phyloP scores from a whole-genome alignment of 2,797 vertebrate genomes.

The Pseudochirops cupreus region DNA sequence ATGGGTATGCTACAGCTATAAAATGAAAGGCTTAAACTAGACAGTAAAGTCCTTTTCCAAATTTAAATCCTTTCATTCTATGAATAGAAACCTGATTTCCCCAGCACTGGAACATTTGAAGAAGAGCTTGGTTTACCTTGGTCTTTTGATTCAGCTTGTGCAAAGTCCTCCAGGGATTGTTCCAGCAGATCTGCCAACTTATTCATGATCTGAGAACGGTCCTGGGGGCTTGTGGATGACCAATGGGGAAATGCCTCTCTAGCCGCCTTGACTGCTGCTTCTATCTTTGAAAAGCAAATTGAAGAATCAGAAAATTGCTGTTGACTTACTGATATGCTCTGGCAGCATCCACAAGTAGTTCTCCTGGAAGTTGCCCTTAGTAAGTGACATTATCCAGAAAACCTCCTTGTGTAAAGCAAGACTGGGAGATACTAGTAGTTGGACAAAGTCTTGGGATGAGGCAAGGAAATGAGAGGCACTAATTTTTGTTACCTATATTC shows the following conservation, averaged over 20 bases:
- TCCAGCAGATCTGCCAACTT: slow-evolving; percentile 95
- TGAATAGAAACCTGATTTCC: neutral
- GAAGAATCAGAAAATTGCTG: neutral
- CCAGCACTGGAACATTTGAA: neutral
- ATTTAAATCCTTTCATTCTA: neutral
- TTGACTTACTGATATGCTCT: neutral
- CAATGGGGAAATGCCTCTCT: slow-evolving; percentile 92
- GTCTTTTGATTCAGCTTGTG: slow-evolving; percentile 95
- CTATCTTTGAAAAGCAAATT: slow-evolving; percentile 86
- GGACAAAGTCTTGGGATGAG: neutral
- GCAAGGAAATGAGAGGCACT: neutral
- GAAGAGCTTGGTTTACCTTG: slow-evolving; percentile 88
- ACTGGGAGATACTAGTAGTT: neutral
- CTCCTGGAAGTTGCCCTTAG: neutral
- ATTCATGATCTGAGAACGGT: slow-evolving; percentile 90
- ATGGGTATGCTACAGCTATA: neutral
- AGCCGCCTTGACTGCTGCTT: slow-evolving; percentile 93
- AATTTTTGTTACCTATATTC: neutral
- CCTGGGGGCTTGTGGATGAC: slow-evolving; percentile 90
- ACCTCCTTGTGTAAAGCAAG: neutral
- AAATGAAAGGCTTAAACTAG: neutral
- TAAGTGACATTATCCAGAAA: neutral
- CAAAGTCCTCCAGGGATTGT: slow-evolving; percentile 91
- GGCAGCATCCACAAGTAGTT: neutral
- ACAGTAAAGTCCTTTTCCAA: neutral